Percentiles rank a stretch among this genome's conserved stretches.
Evolutionary conservation across 1,140 invertebrate species (phyloP).

Genomic region (Pogonognathellus flavescens): DNA sequence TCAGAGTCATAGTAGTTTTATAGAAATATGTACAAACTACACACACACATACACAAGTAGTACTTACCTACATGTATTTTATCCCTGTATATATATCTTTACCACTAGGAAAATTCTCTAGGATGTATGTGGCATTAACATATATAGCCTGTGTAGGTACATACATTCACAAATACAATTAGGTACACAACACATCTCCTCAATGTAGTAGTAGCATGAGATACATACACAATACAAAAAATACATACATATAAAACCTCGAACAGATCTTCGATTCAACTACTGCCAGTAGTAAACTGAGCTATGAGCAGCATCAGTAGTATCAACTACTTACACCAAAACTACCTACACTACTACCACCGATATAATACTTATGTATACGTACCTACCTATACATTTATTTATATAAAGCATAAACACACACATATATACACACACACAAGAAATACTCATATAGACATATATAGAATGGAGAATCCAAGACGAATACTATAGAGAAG

Average conservation of each 20-base stretch:
- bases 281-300: background rate
- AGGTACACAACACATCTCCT: no score
- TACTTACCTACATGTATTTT: background rate
- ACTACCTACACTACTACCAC: background rate
- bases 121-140: background rate
- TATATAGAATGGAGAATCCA: no score
- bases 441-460: no score
- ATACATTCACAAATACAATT: background rate
- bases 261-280: background rate
- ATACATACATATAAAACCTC: background rate
- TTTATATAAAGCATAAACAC: constrained; percentile 2
- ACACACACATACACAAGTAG: background rate
- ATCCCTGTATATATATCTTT: background rate
- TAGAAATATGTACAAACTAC: background rate
- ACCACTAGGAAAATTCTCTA: background rate
- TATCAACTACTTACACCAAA: background rate
- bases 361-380: constrained; percentile 8
- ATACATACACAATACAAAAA: background rate
- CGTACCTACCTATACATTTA: background rate
- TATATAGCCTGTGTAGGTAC: no score
- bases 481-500: background rate
- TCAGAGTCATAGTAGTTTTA: background rate
- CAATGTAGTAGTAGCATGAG: constrained; percentile 11
- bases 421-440: background rate
- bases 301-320: background rate